Evolutionary conservation across 1,140 invertebrate species (phyloP).

Genomic region (Neodiprion pinetum): DNA sequence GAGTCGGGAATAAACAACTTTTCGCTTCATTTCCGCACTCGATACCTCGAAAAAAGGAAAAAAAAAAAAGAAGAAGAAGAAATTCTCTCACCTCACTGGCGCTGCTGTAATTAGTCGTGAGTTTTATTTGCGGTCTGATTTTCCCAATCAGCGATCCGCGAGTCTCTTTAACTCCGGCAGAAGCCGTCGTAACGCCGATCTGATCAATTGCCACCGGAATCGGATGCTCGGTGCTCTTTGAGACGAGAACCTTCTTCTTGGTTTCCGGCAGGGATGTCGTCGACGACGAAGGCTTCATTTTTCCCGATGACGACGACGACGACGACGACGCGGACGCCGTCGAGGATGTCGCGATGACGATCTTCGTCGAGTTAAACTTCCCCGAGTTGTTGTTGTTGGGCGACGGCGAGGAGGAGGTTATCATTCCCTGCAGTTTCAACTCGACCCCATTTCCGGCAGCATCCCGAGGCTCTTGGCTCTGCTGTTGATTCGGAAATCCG

Average conservation of each 20-base stretch:
- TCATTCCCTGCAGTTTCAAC: no score
- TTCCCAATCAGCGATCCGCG: constrained; percentile 56
- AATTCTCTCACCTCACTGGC: constrained; percentile 63
- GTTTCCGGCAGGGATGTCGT: background rate
- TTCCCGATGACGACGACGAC: background rate
- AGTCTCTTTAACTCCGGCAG: constrained; percentile 34
- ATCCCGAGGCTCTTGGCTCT: no score
- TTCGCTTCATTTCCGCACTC: background rate
- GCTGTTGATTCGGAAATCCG: no score
- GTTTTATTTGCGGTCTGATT: constrained; percentile 65
- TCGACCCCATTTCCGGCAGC: no score
- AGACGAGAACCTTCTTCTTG: background rate
- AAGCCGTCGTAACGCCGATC: background rate
- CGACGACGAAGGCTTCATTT: background rate
- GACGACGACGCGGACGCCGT: background rate
- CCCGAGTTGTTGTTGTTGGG: no score
- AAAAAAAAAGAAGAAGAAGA: constrained; percentile 40
- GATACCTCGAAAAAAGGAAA: background rate
- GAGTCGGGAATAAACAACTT: background rate
- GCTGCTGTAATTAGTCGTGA: constrained; percentile 61
- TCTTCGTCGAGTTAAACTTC: no score
- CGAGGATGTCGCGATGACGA: no score
- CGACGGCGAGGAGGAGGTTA: no score
- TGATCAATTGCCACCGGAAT: background rate
- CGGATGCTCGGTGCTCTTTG: background rate